Conservation (phyloP, 1,140 invertebrate species). For the Trialeurodes vaporariorum region DNA sequence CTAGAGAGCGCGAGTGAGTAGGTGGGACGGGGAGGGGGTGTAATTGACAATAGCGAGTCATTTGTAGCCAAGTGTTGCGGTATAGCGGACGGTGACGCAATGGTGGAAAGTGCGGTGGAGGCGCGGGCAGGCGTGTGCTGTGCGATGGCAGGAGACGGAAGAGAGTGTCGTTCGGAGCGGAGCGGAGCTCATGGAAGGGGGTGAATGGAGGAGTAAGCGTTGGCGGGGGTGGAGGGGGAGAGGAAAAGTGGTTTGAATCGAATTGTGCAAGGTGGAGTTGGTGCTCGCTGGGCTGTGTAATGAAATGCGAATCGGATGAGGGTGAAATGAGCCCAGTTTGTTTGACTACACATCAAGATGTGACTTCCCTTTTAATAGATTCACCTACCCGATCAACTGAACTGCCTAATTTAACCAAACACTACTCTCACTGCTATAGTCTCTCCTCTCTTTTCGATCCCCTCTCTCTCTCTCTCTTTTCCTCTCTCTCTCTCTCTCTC, state of each 20-base stretch:
- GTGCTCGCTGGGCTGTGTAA: not conserved
- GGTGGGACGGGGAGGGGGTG: no score
- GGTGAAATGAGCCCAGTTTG: not conserved
- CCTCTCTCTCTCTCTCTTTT: not conserved
- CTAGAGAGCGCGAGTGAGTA: no score
- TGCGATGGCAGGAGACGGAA: no score
- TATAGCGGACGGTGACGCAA: no score
- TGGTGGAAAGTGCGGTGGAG: no score
- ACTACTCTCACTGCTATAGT: not conserved
- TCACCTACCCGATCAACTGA: not conserved
- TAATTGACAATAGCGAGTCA: no score
- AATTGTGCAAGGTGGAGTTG: not conserved
- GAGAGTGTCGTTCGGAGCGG: no score
- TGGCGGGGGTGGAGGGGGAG: not conserved
- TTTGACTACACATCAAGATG: not conserved
- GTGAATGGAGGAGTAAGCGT: not conserved
- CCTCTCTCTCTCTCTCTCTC: not conserved
- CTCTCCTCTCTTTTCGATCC: not conserved
- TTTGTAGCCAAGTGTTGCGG: no score
- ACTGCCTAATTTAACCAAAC: not conserved
- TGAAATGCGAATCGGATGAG: not conserved
- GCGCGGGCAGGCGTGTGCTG: no score
- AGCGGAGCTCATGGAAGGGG: no score
- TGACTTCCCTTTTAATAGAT: not conserved
- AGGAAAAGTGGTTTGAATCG: not conserved